Conservation (phyloP, 2,888 invertebrate genomes). For the Cerastis rubricosa region DNA sequence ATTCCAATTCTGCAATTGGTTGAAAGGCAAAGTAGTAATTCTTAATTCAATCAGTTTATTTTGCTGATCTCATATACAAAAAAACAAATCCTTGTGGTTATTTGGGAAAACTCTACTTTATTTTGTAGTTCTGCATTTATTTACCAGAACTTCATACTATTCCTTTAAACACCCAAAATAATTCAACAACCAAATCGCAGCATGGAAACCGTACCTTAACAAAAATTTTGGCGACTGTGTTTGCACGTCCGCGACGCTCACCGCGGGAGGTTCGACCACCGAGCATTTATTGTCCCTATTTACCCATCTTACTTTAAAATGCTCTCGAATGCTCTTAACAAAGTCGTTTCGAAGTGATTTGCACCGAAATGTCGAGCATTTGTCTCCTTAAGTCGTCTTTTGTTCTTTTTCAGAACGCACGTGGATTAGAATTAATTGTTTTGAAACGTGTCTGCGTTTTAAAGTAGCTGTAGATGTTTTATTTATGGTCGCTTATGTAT, state of each 20-base stretch:
- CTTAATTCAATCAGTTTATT: not conserved
- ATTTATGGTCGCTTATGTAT: conserved; percentile 35
- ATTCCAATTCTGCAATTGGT: not conserved
- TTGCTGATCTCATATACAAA: too few relatives aligned
- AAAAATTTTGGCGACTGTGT: conserved; percentile 82
- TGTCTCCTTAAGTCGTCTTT: conserved; percentile 47
- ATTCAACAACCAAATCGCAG: conserved; percentile 30
- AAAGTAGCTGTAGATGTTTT: conserved; percentile 42
- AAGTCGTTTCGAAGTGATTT: conserved; percentile 70
- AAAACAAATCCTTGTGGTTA: fast-evolving
- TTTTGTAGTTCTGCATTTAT: not conserved
- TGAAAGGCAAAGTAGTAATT: not conserved
- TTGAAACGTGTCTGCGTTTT: conserved; percentile 21
- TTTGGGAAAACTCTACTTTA: fast-evolving
- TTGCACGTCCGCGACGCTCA: conserved; percentile 81
- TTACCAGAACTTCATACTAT: not conserved
- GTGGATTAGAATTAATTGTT: conserved; percentile 58
- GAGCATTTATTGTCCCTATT: conserved; percentile 74
- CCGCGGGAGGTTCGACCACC: conserved; percentile 85
- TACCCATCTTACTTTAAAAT: conserved; percentile 73
- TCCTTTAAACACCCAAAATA: not conserved
- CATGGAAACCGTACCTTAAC: conserved; percentile 74
- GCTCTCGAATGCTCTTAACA: conserved; percentile 71
- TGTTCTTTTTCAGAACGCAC: conserved; percentile 49
- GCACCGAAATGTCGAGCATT: conserved; percentile 59